Percentiles rank a stretch among this genome's conserved stretches.
Conservation (phyloP, 2,113 vertebrate genomes). For the Sprattus sprattus region DNA sequence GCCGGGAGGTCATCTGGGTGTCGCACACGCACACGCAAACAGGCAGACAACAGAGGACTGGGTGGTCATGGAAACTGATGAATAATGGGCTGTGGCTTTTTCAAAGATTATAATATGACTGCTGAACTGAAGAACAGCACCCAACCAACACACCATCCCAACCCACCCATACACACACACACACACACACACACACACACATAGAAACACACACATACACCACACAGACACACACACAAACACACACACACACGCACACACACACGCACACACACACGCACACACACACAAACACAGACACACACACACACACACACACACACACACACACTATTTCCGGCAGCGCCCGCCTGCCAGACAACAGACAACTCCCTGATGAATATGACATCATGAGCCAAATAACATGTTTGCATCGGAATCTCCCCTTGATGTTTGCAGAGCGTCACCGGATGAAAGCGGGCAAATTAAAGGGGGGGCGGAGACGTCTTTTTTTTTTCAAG, state of each 20-base stretch:
- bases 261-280: neutral
- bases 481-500: constrained; percentile 57
- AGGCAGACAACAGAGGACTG: neutral
- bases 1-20: neutral
- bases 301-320: neutral
- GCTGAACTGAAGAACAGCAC: constrained; percentile 34
- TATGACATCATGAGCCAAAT: constrained; percentile 68
- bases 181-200: neutral
- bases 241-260: neutral
- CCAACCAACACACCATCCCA: neutral
- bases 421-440: constrained; percentile 63
- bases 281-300: neutral
- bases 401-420: constrained; percentile 68
- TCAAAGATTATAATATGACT: constrained; percentile 54
- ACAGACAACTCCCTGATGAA: constrained; percentile 62
- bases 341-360: constrained; percentile 58
- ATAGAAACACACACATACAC: neutral
- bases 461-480: constrained; percentile 58
- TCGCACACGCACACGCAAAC: neutral
- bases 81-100: neutral
- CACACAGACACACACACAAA: neutral
- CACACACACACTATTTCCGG: constrained; percentile 29
- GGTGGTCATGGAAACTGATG: constrained; percentile 3
- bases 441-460: constrained; percentile 56
- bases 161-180: neutral